A percentile compares a stretch with the other conserved stretches of the same genome.
These are phyloP conservation scores for Huso huso DNA, from an alignment of 2,797 vertebrate species.

Conservation along the genomic window DNA sequence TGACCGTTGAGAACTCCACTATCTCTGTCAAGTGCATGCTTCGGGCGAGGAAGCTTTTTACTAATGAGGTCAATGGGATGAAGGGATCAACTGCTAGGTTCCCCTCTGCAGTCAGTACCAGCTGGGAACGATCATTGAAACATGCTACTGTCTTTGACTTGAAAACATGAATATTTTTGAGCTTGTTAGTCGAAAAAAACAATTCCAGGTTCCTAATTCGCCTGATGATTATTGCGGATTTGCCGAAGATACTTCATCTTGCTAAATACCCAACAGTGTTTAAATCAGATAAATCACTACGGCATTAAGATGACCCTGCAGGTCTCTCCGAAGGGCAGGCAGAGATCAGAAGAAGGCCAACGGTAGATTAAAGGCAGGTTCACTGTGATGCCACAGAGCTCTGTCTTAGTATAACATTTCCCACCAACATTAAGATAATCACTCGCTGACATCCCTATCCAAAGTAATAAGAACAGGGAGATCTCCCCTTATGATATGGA, in stretches of 20 bases:
- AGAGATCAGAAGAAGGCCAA: too few species aligned
- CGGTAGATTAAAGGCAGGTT: too few species aligned
- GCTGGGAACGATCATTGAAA: background rate
- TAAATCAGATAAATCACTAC: conserved; percentile 46
- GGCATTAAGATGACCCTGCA: conserved; percentile 31
- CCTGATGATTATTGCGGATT: conserved; percentile 43
- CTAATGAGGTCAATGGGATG: background rate
- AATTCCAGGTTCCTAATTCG: conserved; percentile 40
- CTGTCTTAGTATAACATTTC: too few species aligned
- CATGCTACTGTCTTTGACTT: background rate
- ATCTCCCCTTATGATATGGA: too few species aligned
- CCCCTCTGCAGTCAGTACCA: background rate
- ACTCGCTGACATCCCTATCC: too few species aligned
- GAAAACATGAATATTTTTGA: conserved; percentile 12
- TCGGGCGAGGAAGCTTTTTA: background rate
- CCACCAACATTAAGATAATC: too few species aligned
- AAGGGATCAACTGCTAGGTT: background rate
- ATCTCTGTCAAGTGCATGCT: background rate
- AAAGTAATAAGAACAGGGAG: too few species aligned
- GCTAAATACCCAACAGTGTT: conserved; percentile 46
- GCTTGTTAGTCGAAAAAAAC: conserved; percentile 19
- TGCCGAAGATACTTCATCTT: conserved; percentile 42
- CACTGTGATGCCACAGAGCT: too few species aligned
- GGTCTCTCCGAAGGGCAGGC: too few species aligned
- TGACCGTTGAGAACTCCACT: background rate